Conservation (phyloP, 2,888 invertebrate species). For the Andrena haemorrhoa region DNA sequence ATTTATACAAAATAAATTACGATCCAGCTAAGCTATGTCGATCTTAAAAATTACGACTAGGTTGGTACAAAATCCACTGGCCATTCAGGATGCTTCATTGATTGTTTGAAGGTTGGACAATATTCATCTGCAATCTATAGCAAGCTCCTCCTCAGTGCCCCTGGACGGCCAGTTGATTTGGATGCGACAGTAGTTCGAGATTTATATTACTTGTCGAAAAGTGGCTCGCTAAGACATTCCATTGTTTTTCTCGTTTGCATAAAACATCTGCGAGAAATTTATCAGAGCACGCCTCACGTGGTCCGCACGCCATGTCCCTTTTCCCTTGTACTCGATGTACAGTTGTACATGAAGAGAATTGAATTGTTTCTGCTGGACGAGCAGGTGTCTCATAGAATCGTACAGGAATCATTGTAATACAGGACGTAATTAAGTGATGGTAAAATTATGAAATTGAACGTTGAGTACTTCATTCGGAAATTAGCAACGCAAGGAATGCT, state of each 20-base stretch:
- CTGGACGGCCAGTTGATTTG: not conserved
- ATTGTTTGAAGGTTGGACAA: not conserved
- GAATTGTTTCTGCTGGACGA: not conserved
- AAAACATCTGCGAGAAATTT: not conserved
- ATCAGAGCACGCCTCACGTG: not conserved
- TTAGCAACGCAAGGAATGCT: not conserved
- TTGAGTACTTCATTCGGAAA: not conserved
- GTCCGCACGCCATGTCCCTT: constrained; percentile 6
- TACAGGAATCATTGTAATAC: not conserved
- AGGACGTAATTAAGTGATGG: not conserved
- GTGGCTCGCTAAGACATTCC: constrained; percentile 30
- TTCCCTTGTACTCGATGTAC: not conserved
- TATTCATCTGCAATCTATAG: not conserved
- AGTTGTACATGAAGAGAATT: not conserved
- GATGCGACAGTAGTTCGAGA: not conserved
- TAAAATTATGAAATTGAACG: not conserved
- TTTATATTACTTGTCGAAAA: constrained; percentile 19
- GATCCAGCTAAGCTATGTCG: constrained; percentile 9
- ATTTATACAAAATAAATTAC: constrained; percentile 26
- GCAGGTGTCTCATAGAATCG: not conserved
- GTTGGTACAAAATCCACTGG: constrained; percentile 3
- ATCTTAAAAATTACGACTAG: not conserved
- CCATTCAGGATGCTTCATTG: not conserved
- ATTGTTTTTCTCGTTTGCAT: not conserved
- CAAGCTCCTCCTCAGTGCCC: too few relatives aligned